phyloP scores from a whole-genome alignment of 64 coral and sea anemone species.

The Hydrozoanthus tunicans region DNA sequence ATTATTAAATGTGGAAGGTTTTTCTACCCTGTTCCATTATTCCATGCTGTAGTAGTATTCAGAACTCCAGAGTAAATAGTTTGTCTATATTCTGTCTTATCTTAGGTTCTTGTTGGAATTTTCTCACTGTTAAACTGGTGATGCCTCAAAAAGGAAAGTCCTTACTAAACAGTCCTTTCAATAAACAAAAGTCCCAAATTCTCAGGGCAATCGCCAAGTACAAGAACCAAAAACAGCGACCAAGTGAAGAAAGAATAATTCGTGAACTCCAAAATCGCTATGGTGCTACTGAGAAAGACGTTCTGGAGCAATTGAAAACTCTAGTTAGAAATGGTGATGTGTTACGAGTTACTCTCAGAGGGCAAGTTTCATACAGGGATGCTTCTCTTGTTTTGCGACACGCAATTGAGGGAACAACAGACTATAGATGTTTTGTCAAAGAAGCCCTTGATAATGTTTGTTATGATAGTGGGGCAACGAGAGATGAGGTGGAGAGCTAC shows the following conservation, averaged over 20 bases:
- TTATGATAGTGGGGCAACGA: constrained; percentile 20
- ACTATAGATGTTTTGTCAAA: constrained; percentile 20
- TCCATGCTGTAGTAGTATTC: too few relatives aligned
- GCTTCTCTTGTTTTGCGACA: neutral
- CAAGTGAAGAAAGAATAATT: constrained; percentile 47
- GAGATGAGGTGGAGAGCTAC: constrained; percentile 5
- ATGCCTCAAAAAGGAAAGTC: constrained; percentile 22
- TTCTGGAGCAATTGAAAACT: constrained; percentile 15
- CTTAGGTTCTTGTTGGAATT: too few relatives aligned
- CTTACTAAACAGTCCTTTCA: neutral
- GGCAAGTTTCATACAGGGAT: constrained; percentile 17
- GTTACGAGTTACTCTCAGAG: neutral
- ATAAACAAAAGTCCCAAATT: constrained; percentile 29
- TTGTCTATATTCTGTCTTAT: too few relatives aligned
- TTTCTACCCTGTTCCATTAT: too few relatives aligned
- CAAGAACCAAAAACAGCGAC: constrained; percentile 42
- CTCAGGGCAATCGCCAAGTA: constrained; percentile 43
- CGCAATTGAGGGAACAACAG: constrained; percentile 7
- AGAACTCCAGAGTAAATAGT: too few relatives aligned
- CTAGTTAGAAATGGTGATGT: constrained; percentile 4
- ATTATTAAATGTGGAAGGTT: too few relatives aligned
- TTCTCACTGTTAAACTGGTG: neutral
- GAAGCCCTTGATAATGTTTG: constrained; percentile 34
- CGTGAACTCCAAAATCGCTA: constrained; percentile 15
- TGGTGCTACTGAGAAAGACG: neutral